Evolutionary conservation across 2,113 vertebrate genomes (phyloP), one percentile per base, ranked within the genome.

Genomic region (Rhipidura dahli): DNA sequence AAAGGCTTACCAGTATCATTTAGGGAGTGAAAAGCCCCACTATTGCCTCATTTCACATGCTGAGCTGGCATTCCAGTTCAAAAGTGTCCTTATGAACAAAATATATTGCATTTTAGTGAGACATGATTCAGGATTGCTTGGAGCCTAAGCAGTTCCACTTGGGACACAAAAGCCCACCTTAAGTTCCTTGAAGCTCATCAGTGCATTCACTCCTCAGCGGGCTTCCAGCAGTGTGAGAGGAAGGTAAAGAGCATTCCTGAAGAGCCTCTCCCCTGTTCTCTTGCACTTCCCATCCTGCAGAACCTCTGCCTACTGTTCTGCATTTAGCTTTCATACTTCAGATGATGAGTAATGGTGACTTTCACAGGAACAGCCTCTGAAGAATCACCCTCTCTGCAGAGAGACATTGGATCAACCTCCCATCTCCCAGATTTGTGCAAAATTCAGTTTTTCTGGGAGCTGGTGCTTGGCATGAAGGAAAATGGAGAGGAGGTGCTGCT

Each of bases 51-150:
- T 42, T 61, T 37, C 45, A 59, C 11, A 14, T 7, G 37, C 64
- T 66, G 75, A 80, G 78, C 59, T 90, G 75, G 18, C 51, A 73
- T 28, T 88, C 54, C 78, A 73, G 35, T 39, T 83, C 39, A 31
- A 18, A 49, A 14, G 18, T 79, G 56, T 68, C 37, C 45, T 82
- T 30, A n/a, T 13, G 28, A 80, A 57, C 49, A 50, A 49, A 83
- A 42, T 18, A 18, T 70, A 83, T 9, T 24, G 66, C 37, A 27
- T 82, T 73, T 87, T 21, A 39, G 20, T 40, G 81, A 76, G 60
- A 76, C 24, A 15, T 0, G 3, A 50, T 51, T 63, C 49, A 49
- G 26, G 15, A 49, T 45, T 0, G 0, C 59, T 18, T 39, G 45
- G 26, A 91, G 53, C 59, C 39, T 47, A 1, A 30, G 7, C 13